Evolutionary conservation across 2,888 invertebrate species (phyloP).

Genomic region (Celastrina argiolus): DNA sequence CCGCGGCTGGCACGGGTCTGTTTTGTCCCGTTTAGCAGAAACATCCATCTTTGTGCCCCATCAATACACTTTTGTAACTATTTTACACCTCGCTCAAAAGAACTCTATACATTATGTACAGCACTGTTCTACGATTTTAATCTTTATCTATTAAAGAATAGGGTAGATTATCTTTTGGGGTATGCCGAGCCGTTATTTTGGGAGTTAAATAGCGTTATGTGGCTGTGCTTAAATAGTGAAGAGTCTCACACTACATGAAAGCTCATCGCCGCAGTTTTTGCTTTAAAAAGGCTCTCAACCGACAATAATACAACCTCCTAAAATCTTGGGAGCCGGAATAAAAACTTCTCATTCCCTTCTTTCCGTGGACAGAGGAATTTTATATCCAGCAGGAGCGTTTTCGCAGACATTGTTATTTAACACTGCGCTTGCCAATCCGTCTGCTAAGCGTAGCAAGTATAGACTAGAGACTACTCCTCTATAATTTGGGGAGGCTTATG

Average conservation of each 20-base stretch:
- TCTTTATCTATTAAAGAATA: background rate
- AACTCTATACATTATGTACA: constrained; percentile 5
- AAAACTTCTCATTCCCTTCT: too few species aligned
- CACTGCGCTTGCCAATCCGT: too few species aligned
- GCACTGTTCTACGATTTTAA: background rate
- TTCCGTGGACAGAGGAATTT: too few species aligned
- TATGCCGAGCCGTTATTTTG: background rate
- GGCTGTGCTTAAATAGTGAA: background rate
- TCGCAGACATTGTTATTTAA: too few species aligned
- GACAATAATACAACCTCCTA: too few species aligned
- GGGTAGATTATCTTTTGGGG: background rate
- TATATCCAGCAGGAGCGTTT: too few species aligned
- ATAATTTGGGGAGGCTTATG: too few species aligned
- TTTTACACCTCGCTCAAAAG: constrained; percentile 22
- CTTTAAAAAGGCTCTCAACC: too few species aligned
- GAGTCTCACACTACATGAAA: background rate
- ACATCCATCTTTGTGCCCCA: constrained; percentile 41
- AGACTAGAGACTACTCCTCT: too few species aligned
- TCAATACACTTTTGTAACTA: constrained; percentile 22
- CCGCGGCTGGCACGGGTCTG: constrained; percentile 33
- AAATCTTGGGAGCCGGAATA: too few species aligned
- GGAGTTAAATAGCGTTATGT: constrained; percentile 4
- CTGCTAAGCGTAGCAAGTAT: too few species aligned
- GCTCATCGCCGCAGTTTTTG: background rate
- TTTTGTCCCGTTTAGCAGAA: constrained; percentile 40